Evolutionary conservation across 2,888 invertebrate genomes (phyloP).

Genomic region (Nipponacmea schrenckii): DNA sequence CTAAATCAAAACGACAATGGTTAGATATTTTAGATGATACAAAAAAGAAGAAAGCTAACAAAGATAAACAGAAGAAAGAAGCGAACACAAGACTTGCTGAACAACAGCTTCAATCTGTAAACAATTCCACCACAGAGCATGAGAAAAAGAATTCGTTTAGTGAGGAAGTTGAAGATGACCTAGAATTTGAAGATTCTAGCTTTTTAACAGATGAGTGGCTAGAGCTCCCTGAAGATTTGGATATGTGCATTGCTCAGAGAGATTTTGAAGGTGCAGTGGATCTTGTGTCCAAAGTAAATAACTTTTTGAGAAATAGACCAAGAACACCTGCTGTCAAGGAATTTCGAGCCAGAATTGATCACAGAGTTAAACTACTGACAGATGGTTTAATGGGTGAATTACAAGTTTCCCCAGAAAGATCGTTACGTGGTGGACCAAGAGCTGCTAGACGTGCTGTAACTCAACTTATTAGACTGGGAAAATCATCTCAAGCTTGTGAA

Average conservation of each 20-base stretch:
- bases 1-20: conserved; percentile 88
- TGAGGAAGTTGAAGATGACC: conserved; percentile 36
- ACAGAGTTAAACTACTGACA: conserved; percentile 74
- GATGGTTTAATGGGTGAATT: conserved; percentile 89
- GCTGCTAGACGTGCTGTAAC: conserved; percentile 86
- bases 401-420: conserved; percentile 88
- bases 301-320: conserved; percentile 57
- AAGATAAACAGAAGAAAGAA: conserved; percentile 65
- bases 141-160: neutral
- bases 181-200: conserved; percentile 53
- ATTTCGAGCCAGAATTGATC: conserved; percentile 65
- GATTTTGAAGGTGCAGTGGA: conserved; percentile 93
- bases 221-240: conserved; percentile 92
- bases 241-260: conserved; percentile 93
- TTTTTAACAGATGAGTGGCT: conserved; percentile 76
- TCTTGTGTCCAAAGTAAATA: conserved; percentile 76
- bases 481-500: conserved; percentile 81
- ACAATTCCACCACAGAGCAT: neutral
- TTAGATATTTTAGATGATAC: conserved; percentile 90
- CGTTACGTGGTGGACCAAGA: conserved; percentile 85
- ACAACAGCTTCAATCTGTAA: conserved; percentile 30
- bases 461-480: conserved; percentile 82
- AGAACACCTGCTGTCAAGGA: conserved; percentile 62
- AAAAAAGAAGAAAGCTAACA: conserved; percentile 78
- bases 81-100: conserved; percentile 50